These are phyloP conservation scores for Lophotriccus pileatus DNA, from an alignment of 2,797 vertebrate species.

Conservation along the genomic window DNA sequence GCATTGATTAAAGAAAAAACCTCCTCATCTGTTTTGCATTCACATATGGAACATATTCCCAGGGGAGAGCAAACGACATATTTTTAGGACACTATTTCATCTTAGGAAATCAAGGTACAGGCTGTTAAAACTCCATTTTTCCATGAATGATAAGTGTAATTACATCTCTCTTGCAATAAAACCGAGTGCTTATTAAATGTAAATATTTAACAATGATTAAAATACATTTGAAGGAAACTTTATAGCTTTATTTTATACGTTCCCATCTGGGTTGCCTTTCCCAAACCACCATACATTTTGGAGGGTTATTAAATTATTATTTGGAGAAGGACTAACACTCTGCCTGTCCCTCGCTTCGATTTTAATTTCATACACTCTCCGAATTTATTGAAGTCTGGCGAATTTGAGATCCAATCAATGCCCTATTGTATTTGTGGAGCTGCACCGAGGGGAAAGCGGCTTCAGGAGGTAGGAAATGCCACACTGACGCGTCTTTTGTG, in stretches of 20 bases:
- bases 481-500: conserved; percentile 1
- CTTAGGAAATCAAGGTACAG: conserved; percentile 73
- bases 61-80: conserved; percentile 34
- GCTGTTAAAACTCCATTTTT: conserved; percentile 76
- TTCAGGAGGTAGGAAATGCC: conserved; percentile 38
- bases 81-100: conserved; percentile 73
- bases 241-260: conserved; percentile 79
- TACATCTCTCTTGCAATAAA: conserved; percentile 76
- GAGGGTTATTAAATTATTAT: conserved; percentile 76
- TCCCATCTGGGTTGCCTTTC: conserved; percentile 77
- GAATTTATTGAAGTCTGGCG: conserved; percentile 61
- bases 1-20: not conserved
- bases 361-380: conserved; percentile 62
- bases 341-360: conserved; percentile 58
- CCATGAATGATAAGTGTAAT: conserved; percentile 78
- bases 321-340: conserved; percentile 73
- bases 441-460: not conserved
- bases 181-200: conserved; percentile 79
- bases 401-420: conserved; percentile 44
- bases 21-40: conserved; percentile 59
- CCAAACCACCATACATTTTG: conserved; percentile 63
- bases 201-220: conserved; percentile 83
- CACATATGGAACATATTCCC: conserved; percentile 46
- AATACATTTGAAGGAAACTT: conserved; percentile 77
- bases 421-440: conserved; percentile 2